These are phyloP conservation scores for Clarias laeviceps DNA, from an alignment of 2,797 vertebrate genomes.

Conservation along the genomic window DNA sequence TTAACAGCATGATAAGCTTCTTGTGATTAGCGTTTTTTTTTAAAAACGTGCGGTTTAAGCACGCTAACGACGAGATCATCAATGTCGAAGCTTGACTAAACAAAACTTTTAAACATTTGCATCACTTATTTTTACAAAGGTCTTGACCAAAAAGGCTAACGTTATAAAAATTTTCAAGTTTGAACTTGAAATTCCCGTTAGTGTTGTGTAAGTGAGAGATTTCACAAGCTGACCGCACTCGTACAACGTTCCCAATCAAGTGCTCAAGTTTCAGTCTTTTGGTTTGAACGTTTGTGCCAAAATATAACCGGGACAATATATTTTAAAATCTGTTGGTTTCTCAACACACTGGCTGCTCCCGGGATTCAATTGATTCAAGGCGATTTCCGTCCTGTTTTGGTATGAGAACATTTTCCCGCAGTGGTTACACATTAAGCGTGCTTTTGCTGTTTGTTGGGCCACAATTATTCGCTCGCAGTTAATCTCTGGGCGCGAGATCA, in stretches of 20 bases:
- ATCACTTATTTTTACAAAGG: not conserved
- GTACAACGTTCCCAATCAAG: not conserved
- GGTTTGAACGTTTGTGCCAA: not conserved
- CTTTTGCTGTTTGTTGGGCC: constrained; percentile 19
- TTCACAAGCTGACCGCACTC: not conserved
- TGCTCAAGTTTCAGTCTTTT: not conserved
- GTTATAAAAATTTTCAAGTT: not conserved
- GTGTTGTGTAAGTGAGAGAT: not conserved
- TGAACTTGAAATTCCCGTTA: not conserved
- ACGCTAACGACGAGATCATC: not conserved
- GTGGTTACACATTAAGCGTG: constrained; percentile 15
- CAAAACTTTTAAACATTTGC: no score
- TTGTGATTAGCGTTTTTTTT: no score
- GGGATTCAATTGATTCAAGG: constrained; percentile 16
- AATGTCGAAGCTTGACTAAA: not conserved
- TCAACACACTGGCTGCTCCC: constrained; percentile 11
- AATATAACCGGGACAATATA: not conserved
- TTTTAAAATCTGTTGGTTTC: constrained; percentile 19
- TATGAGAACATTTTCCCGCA: constrained; percentile 14
- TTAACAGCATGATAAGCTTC: no score
- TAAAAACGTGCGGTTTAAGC: not conserved
- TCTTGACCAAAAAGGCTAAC: not conserved
- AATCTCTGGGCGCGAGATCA: constrained; percentile 23
- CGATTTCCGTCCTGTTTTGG: constrained; percentile 1
- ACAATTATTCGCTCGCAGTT: constrained; percentile 26